Base-by-base conservation (phyloP, 2,797 vertebrate genomes). In the Lophius americanus region DNA sequence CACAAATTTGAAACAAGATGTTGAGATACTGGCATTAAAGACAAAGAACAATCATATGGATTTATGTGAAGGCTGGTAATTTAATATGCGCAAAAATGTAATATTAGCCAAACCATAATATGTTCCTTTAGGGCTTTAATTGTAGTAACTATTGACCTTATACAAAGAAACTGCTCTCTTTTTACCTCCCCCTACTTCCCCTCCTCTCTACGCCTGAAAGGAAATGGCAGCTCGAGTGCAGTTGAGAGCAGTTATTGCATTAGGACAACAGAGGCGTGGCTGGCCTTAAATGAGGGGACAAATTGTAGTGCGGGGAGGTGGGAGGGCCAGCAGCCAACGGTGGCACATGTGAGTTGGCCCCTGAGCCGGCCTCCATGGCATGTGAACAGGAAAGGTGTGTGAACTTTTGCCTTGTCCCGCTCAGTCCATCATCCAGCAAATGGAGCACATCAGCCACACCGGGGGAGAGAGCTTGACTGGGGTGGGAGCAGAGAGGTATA, bases 331-430 rank as follows among this genome's bases (percentile, higher is more conserved):
- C 61, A 68, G 79, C 68, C 78, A 80, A 82, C 72, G 60, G 75
- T 68, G 70, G 86, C 83, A 73, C 83, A 84, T 69, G 69, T 76
- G 79, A 80, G 81, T 82, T 84, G 84, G 88, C 91, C 92, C 83
- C 84, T 78, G 85, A 59, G 85, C 60, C 39, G 9, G 68, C 78
- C 85, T 84, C 80, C 91, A 89, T 87, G 88, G 91, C 93, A 94
- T 94, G 92, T 93, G 95, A 96, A 95, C 95, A 96, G 96, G 96
- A 97, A 98, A 97, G 95, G 95, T 95, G 94, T 95, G 95, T 93
- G 96, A 96, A 96, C 96, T 95, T 95, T 96, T 95, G 93, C 95
- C 95, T 96, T 89, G 82, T 92, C 89, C 87, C 78, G 78, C 87
- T 93, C 93, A 93, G 94, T 95, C 94, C 95, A 94, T 97, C 97